These are phyloP conservation scores for Takifugu rubripes DNA, from an alignment of 2,797 vertebrate genomes.

Conservation along the genomic window DNA sequence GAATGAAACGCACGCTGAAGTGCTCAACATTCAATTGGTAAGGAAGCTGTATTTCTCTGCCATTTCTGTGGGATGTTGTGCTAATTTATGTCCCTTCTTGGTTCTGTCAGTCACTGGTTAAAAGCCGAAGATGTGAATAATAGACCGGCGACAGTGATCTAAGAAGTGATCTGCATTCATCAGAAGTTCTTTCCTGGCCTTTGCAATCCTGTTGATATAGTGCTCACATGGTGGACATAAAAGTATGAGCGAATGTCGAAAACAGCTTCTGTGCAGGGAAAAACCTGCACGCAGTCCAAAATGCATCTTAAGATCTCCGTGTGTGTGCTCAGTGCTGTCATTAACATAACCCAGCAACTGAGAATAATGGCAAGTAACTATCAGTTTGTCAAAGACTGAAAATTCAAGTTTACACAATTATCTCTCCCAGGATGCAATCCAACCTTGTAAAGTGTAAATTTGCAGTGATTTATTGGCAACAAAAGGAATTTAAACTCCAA, in stretches of 20 bases:
- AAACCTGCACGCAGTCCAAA: no score
- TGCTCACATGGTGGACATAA: conserved; percentile 22
- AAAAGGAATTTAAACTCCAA: no score
- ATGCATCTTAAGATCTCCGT: no score
- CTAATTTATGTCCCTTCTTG: neutral
- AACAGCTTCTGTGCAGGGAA: no score
- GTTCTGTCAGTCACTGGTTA: neutral
- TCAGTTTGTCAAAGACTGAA: no score
- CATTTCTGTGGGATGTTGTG: conserved; percentile 1
- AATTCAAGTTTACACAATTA: no score
- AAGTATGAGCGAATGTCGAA: neutral
- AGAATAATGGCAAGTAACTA: no score
- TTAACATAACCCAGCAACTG: no score
- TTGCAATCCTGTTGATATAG: neutral
- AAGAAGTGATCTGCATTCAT: neutral
- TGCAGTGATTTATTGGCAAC: no score
- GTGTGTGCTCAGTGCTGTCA: no score
- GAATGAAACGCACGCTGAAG: conserved; percentile 25
- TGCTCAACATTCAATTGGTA: conserved; percentile 8
- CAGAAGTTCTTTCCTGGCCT: neutral
- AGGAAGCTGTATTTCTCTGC: conserved; percentile 3
- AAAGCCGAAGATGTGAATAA: neutral
- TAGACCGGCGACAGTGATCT: neutral
- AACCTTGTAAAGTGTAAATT: no score
- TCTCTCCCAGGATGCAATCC: no score